Evolutionary conservation across 2,797 vertebrate genomes (phyloP).

Genomic region (Poecilia gillii): DNA sequence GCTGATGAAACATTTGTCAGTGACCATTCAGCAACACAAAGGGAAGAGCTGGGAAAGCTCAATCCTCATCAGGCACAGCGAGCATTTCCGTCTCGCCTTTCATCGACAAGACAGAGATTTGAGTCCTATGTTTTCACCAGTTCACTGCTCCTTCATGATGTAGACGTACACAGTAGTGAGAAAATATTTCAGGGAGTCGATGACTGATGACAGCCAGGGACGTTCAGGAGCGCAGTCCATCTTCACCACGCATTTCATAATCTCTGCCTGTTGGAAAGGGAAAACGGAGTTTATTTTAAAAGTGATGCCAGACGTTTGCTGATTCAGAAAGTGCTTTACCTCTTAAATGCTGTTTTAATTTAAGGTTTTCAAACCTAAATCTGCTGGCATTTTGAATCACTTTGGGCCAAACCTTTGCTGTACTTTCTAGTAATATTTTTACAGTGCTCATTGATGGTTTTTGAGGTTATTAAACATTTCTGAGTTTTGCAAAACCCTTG

Average conservation of each 20-base stretch:
- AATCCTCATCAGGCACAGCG: conserved; percentile 8
- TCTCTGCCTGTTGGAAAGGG: conserved; percentile 76
- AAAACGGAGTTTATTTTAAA: not conserved
- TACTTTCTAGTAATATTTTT: not conserved
- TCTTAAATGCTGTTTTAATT: not conserved
- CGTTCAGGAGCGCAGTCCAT: conserved; percentile 83
- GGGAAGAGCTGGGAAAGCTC: conserved; percentile 22
- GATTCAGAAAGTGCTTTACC: not conserved
- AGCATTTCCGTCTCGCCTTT: conserved; percentile 22
- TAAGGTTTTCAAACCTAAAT: not conserved
- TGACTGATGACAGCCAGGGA: conserved; percentile 86
- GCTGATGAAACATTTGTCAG: conserved; percentile 60
- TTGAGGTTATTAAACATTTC: not conserved
- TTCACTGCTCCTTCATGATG: conserved; percentile 90
- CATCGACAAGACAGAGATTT: conserved; percentile 32
- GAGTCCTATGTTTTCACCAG: not conserved
- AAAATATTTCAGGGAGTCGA: conserved; percentile 89
- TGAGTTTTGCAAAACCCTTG: not conserved
- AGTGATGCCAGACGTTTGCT: not conserved
- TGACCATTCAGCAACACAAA: conserved; percentile 49
- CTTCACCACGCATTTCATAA: conserved; percentile 92
- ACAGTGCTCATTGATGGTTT: not conserved
- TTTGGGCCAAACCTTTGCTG: not conserved
- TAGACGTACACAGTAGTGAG: conserved; percentile 90
- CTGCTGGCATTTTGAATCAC: not conserved